Conservation (phyloP, 1,140 invertebrate genomes). For the Grapholita molesta region DNA sequence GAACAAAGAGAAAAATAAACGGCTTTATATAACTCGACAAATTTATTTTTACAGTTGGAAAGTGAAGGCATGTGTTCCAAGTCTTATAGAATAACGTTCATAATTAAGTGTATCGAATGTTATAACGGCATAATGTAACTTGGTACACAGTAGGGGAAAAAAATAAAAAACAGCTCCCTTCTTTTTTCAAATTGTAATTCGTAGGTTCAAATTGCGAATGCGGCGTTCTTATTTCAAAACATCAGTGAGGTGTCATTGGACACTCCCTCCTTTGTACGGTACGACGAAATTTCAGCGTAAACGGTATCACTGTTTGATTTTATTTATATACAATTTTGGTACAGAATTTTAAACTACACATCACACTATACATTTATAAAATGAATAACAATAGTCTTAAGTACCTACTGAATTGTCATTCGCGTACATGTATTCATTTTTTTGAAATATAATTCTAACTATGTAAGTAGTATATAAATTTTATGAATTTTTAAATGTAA, state of each 20-base stretch:
- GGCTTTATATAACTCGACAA: slow-evolving; percentile 68
- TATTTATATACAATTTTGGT: no score
- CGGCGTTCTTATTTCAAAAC: slow-evolving; percentile 76
- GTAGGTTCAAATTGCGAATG: slow-evolving; percentile 75
- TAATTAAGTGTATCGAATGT: not conserved
- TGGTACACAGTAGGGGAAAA: slow-evolving; percentile 30
- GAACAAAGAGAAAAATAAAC: slow-evolving; percentile 75
- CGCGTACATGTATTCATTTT: no score
- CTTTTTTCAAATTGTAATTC: slow-evolving; percentile 74
- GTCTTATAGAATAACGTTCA: not conserved
- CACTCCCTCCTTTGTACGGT: slow-evolving; percentile 49
- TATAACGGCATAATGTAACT: not conserved
- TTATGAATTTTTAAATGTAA: no score
- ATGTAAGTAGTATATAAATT: no score
- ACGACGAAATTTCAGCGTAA: not conserved
- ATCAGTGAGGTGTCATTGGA: slow-evolving; percentile 73
- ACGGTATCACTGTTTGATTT: not conserved
- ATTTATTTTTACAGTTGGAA: slow-evolving; percentile 25
- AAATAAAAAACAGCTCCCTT: slow-evolving; percentile 66
- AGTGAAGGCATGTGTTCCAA: not conserved
- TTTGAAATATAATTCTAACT: no score
- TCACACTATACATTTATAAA: no score
- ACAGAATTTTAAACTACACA: no score
- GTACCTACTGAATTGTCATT: no score
- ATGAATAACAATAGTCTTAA: no score